Conservation (phyloP, 1,140 invertebrate species). For the Ceratina australensis region DNA sequence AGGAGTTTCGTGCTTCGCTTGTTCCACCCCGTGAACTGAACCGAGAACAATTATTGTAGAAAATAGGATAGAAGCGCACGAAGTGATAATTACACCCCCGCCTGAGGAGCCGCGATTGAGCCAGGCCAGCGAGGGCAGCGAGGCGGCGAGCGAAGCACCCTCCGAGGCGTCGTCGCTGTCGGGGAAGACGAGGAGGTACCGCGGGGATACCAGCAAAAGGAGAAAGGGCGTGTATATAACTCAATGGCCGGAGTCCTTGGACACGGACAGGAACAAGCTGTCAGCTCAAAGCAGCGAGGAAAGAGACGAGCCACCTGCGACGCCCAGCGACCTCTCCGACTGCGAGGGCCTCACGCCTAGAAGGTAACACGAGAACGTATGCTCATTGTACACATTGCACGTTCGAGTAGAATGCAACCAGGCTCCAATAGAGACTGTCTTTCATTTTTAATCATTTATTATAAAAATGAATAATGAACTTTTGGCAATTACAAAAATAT, state of each 20-base stretch:
- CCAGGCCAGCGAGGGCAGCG: conserved; percentile 70
- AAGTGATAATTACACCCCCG: conserved; percentile 75
- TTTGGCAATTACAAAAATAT: no score
- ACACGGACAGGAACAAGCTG: conserved; percentile 75
- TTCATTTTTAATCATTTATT: no score
- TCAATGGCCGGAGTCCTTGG: conserved; percentile 81
- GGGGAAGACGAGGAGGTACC: conserved; percentile 71
- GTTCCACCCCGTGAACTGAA: not conserved
- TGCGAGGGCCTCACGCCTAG: conserved; percentile 78
- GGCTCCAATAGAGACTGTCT: conserved; percentile 4
- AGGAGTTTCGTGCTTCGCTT: no score
- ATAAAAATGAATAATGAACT: no score
- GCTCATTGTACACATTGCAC: not conserved
- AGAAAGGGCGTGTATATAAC: conserved; percentile 89
- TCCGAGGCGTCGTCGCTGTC: conserved; percentile 68
- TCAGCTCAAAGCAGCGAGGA: conserved; percentile 87
- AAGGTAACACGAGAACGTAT: conserved; percentile 66
- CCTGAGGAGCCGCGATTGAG: conserved; percentile 70
- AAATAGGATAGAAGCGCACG: conserved; percentile 65
- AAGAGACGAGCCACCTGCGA: conserved; percentile 81
- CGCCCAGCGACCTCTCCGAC: conserved; percentile 80
- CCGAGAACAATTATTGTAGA: conserved; percentile 38
- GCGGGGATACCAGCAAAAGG: conserved; percentile 77
- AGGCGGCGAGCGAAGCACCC: conserved; percentile 68
- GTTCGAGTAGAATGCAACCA: conserved; percentile 55